Conservation (phyloP, 2,888 invertebrate genomes). For the Bembecia ichneumoniformis region DNA sequence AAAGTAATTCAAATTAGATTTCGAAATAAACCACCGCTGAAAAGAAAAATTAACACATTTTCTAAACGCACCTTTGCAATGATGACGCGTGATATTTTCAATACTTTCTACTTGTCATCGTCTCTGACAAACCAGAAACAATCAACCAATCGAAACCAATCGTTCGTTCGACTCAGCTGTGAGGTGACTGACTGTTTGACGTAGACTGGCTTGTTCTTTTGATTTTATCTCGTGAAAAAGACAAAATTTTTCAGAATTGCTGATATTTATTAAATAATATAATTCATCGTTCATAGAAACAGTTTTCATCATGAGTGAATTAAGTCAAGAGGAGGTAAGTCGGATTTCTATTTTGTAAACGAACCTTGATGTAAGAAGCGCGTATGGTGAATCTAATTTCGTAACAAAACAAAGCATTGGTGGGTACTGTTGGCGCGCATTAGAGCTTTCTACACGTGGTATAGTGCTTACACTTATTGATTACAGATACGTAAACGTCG, state of each 20-base stretch:
- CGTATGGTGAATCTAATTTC: conserved; percentile 68
- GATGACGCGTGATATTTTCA: conserved; percentile 70
- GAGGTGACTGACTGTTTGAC: conserved; percentile 66
- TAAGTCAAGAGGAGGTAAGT: conserved; percentile 91
- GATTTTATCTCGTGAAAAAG: conserved; percentile 32
- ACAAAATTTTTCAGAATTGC: not conserved
- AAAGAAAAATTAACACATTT: not conserved
- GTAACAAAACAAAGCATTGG: conserved; percentile 70
- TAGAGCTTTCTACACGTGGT: conserved; percentile 39
- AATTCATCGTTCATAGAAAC: not conserved
- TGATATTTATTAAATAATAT: not conserved
- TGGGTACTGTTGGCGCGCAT: conserved; percentile 39
- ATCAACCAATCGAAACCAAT: conserved; percentile 50
- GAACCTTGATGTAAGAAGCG: conserved; percentile 45
- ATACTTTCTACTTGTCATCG: conserved; percentile 61
- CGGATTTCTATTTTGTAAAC: conserved; percentile 48
- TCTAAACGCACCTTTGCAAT: conserved; percentile 16
- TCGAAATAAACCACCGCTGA: too few species aligned
- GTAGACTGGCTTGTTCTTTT: conserved; percentile 55
- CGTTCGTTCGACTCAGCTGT: conserved; percentile 23
- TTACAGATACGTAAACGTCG: conserved; percentile 83
- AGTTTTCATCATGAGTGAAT: conserved; percentile 79
- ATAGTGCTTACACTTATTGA: conserved; percentile 21
- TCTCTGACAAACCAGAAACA: conserved; percentile 47
- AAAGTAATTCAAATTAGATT: too few species aligned